These are phyloP conservation scores for Crotalus tigris DNA, from an alignment of 2,113 vertebrate species.

Conservation along the genomic window DNA sequence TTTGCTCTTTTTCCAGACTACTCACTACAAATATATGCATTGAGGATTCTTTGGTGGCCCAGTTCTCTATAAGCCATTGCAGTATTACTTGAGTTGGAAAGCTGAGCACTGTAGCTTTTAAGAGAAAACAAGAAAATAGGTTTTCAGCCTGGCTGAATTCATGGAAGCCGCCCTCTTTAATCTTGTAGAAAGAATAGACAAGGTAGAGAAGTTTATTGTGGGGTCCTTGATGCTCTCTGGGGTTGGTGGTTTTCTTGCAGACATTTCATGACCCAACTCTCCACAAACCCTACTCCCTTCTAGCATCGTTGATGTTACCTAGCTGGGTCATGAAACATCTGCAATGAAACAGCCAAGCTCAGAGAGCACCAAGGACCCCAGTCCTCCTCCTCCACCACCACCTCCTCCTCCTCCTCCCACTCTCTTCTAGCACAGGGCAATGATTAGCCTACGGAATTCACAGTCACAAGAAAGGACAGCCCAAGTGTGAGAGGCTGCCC, in stretches of 20 bases:
- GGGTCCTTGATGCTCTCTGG: too few relatives aligned
- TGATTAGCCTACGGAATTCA: neutral
- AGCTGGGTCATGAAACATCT: too few relatives aligned
- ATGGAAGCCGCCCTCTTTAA: neutral
- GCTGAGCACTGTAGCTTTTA: neutral
- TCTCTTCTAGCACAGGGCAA: neutral
- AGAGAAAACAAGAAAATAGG: neutral
- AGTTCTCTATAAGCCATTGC: neutral
- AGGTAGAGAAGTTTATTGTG: neutral
- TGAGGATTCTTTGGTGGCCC: neutral
- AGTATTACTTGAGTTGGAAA: neutral
- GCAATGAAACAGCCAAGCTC: too few relatives aligned
- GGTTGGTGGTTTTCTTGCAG: too few relatives aligned
- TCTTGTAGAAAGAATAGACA: neutral
- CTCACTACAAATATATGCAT: neutral
- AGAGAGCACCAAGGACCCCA: too few relatives aligned
- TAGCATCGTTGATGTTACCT: too few relatives aligned
- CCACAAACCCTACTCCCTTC: too few relatives aligned
- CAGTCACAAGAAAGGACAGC: neutral
- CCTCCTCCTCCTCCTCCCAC: too few relatives aligned
- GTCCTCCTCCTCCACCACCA: too few relatives aligned
- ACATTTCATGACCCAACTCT: too few relatives aligned
- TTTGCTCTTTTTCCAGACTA: neutral
- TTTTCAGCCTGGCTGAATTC: neutral
- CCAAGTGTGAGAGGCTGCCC: neutral